Conservation (phyloP, 2,888 invertebrate genomes). For the Lissonota sp. region DNA sequence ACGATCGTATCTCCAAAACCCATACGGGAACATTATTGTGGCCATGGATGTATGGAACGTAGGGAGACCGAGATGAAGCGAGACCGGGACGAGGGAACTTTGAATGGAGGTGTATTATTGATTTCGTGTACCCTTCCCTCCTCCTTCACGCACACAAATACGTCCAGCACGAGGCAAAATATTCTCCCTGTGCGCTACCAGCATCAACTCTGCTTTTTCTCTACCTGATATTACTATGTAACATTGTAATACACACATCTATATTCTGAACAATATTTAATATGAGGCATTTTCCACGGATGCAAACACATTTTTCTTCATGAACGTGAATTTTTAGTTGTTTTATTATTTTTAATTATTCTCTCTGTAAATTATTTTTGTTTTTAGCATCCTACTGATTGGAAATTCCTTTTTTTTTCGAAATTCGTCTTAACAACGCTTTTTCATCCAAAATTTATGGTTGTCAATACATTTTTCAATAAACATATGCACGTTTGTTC, state of each 20-base stretch:
- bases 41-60: conserved; percentile 1
- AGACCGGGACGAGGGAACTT: conserved; percentile 66
- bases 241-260: conserved; percentile 22
- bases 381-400: too few species aligned
- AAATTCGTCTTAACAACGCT: too few species aligned
- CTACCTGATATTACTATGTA: conserved; percentile 49
- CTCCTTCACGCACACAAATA: conserved; percentile 65
- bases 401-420: too few species aligned
- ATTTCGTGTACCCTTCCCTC: conserved; percentile 72
- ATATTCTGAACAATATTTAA: conserved; percentile 3
- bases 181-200: conserved; percentile 51
- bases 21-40: conserved; percentile 25
- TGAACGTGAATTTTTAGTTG: too few species aligned
- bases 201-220: conserved; percentile 48
- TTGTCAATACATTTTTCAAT: too few species aligned
- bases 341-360: too few species aligned
- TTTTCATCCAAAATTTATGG: too few species aligned
- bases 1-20: conserved; percentile 34
- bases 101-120: conserved; percentile 80
- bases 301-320: too few species aligned
- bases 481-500: too few species aligned
- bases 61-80: conserved; percentile 37
- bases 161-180: conserved; percentile 47
- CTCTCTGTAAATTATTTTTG: too few species aligned
- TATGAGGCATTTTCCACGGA: too few species aligned